phyloP scores from a whole-genome alignment of 1,140 invertebrate genomes.

The Pachypeltis micranthus region DNA sequence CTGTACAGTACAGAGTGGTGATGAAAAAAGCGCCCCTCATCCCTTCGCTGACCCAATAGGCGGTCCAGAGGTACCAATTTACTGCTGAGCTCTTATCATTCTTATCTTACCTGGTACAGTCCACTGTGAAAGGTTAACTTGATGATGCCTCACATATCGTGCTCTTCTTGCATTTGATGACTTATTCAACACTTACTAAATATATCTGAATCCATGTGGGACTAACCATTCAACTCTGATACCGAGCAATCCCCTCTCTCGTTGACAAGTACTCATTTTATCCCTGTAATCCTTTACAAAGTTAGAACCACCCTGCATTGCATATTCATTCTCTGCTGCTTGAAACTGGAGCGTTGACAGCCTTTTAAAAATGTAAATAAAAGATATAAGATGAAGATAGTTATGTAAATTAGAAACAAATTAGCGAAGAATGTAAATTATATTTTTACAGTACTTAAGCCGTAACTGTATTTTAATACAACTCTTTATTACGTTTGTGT shows the following conservation, averaged over 20 bases:
- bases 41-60: no score
- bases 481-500: constrained; percentile 11
- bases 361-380: not conserved
- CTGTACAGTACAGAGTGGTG: no score
- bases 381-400: constrained; percentile 3
- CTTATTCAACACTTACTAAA: not conserved
- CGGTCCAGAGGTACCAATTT: no score
- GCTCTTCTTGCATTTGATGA: not conserved
- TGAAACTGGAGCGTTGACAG: not conserved
- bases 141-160: not conserved
- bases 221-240: no score
- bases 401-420: not conserved
- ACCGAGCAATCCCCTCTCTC: no score
- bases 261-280: not conserved
- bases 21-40: no score
- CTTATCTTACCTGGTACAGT: no score
- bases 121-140: no score
- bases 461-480: constrained; percentile 13
- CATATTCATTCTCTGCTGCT: constrained; percentile 17
- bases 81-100: no score
- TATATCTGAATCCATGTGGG: no score
- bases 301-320: not conserved
- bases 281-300: not conserved
- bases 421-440: constrained; percentile 11
- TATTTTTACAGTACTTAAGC: constrained; percentile 18